Conservation (phyloP, 2,888 invertebrate species). For the Sturmia bella region DNA sequence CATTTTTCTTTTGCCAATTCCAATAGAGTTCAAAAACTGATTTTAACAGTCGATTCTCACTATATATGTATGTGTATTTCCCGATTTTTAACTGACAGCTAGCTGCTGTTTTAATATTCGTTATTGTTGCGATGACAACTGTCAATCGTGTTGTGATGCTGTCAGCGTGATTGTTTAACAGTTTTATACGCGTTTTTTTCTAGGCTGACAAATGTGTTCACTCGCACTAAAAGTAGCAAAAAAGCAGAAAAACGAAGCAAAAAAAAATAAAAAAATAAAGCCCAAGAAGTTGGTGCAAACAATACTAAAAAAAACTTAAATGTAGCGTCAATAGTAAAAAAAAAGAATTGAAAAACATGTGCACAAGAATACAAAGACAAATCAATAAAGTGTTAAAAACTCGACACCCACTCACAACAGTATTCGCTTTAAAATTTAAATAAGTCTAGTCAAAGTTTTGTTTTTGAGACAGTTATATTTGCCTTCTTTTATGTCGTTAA, state of each 20-base stretch:
- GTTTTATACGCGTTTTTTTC: conserved; percentile 70
- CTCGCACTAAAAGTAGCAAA: conserved; percentile 8
- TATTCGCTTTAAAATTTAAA: neutral
- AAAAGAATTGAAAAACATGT: neutral
- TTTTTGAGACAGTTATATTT: no score
- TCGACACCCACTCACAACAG: conserved; percentile 52
- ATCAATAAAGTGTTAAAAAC: conserved; percentile 38
- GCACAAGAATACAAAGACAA: conserved; percentile 41
- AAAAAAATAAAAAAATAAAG: conserved; percentile 30
- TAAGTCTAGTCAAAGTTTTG: neutral
- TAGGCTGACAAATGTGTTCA: conserved; percentile 23
- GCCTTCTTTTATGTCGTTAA: no score
- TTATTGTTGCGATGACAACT: conserved; percentile 71
- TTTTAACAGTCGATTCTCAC: conserved; percentile 14
- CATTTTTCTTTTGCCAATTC: conserved; percentile 72
- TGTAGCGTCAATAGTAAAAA: no score
- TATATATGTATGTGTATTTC: conserved; percentile 45
- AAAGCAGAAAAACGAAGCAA: conserved; percentile 1
- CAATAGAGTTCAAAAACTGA: conserved; percentile 58
- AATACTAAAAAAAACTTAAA: neutral
- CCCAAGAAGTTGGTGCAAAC: conserved; percentile 43
- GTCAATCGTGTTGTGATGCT: conserved; percentile 73
- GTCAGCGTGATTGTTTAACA: conserved; percentile 71
- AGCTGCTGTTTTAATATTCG: conserved; percentile 68
- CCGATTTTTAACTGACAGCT: conserved; percentile 60